Evolutionary conservation across 2,888 invertebrate species (phyloP).

Genomic region (Drosophila nr. perissopoda): DNA sequence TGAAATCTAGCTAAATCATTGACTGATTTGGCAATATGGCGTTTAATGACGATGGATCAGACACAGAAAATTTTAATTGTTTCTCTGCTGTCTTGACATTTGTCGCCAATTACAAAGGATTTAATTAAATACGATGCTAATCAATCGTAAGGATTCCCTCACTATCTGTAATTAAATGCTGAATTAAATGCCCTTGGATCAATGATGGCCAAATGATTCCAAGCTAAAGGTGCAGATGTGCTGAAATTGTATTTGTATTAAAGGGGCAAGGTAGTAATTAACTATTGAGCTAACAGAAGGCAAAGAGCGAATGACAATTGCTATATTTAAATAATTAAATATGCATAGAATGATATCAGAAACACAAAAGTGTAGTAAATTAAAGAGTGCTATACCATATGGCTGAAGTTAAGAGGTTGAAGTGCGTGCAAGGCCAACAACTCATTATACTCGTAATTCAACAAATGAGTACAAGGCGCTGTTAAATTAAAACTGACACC

Average conservation of each 20-base stretch:
- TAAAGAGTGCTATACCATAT: neutral
- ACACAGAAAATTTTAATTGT: constrained; percentile 15
- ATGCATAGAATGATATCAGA: neutral
- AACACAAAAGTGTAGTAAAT: neutral
- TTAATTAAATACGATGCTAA: constrained; percentile 54
- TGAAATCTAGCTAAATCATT: constrained; percentile 47
- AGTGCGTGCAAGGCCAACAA: constrained; percentile 23
- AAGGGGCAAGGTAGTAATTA: neutral
- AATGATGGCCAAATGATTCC: neutral
- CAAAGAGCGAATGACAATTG: neutral
- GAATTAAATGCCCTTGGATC: neutral
- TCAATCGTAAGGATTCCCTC: constrained; percentile 36
- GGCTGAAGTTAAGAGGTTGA: neutral
- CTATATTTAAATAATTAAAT: neutral
- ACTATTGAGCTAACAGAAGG: neutral
- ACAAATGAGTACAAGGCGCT: constrained; percentile 58
- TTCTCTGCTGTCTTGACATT: constrained; percentile 2
- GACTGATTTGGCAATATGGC: constrained; percentile 16
- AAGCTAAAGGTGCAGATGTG: constrained; percentile 1
- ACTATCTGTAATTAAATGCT: neutral
- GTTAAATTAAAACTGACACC: constrained; percentile 60
- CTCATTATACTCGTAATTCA: constrained; percentile 52
- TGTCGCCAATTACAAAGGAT: constrained; percentile 48
- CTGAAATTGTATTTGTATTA: constrained; percentile 4
- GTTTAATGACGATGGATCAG: constrained; percentile 51